Percentiles rank a stretch among this genome's conserved stretches.
phyloP scores from a whole-genome alignment of 2,797 vertebrate species.

The Anolis apletophallus region DNA sequence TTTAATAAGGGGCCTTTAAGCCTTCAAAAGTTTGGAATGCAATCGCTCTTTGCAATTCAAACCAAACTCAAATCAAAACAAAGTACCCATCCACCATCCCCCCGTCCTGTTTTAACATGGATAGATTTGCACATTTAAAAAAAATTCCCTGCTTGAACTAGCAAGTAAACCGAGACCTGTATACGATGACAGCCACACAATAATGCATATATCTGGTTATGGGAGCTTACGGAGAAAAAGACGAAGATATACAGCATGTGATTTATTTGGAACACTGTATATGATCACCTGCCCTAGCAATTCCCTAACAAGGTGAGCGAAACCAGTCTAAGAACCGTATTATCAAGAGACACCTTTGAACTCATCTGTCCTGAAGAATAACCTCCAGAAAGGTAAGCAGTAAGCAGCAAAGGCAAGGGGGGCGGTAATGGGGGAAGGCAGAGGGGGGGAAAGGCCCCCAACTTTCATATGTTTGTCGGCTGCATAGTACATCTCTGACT shows the following conservation, averaged over 20 bases:
- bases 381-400: slow-evolving; percentile 81
- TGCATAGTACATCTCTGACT: slow-evolving; percentile 77
- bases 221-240: slow-evolving; percentile 48
- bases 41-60: slow-evolving; percentile 50
- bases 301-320: slow-evolving; percentile 79
- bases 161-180: slow-evolving; percentile 43
- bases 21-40: slow-evolving; percentile 59
- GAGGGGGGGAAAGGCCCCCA: slow-evolving; percentile 32
- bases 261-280: slow-evolving; percentile 59
- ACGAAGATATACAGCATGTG: slow-evolving; percentile 46
- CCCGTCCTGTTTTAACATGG: not conserved
- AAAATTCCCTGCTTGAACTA: slow-evolving; percentile 7
- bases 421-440: slow-evolving; percentile 21
- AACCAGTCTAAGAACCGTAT: slow-evolving; percentile 76
- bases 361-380: slow-evolving; percentile 81
- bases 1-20: slow-evolving; percentile 65
- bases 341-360: slow-evolving; percentile 82
- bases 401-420: slow-evolving; percentile 49
- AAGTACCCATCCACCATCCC: not conserved
- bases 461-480: slow-evolving; percentile 79
- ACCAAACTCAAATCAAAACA: slow-evolving; percentile 23
- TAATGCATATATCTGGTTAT: slow-evolving; percentile 25
- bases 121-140: slow-evolving; percentile 26
- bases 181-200: slow-evolving; percentile 53
- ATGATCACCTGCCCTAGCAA: slow-evolving; percentile 73